Conservation (phyloP, 2,888 invertebrate genomes). For the Urechis unicinctus region DNA sequence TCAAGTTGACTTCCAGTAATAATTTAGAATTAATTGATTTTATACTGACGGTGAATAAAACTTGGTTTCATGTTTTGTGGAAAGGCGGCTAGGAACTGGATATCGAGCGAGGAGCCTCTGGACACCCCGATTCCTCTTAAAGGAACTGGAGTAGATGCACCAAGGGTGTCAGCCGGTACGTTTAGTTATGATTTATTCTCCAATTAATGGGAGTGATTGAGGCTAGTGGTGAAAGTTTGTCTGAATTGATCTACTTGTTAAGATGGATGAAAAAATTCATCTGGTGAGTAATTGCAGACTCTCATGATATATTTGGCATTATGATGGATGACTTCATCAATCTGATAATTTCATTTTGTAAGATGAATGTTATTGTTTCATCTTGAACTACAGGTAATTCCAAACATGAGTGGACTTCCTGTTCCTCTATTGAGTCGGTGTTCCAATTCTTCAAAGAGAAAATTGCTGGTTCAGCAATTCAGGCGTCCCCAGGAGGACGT, state of each 20-base stretch:
- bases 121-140: conserved; percentile 24
- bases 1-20: no score
- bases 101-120: conserved; percentile 28
- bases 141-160: conserved; percentile 18
- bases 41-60: background rate
- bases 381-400: conserved; percentile 28
- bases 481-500: no score
- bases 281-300: no score
- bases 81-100: conserved; percentile 41
- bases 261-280: no score
- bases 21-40: no score
- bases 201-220: no score
- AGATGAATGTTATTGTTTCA: background rate
- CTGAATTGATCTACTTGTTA: no score
- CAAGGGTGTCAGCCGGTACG: conserved; percentile 35
- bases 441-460: conserved; percentile 57
- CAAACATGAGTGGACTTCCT: conserved; percentile 62
- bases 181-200: background rate
- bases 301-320: no score
- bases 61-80: no score
- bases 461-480: no score
- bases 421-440: conserved; percentile 61
- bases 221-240: no score
- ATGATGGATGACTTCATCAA: background rate
- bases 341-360: background rate